These are phyloP conservation scores for Pterobdella sp. DNA, from an alignment of 2,888 invertebrate genomes.

Conservation along the genomic window DNA sequence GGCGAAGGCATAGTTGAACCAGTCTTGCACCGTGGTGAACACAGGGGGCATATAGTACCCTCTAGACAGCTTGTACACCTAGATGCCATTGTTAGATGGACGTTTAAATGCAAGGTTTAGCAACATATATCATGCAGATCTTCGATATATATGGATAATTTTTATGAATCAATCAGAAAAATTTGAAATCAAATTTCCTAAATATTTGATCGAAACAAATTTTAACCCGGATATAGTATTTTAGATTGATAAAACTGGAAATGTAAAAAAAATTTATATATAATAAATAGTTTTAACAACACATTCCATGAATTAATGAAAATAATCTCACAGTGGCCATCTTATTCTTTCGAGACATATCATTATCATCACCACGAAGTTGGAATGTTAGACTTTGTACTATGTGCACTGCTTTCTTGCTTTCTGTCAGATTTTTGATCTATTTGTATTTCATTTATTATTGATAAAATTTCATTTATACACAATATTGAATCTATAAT, in stretches of 20 bases:
- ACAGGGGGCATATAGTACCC: conserved; percentile 89
- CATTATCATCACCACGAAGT: conserved; percentile 63
- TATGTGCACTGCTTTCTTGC: conserved; percentile 55
- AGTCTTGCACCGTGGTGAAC: conserved; percentile 84
- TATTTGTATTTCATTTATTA: too few species aligned
- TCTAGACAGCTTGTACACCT: conserved; percentile 74
- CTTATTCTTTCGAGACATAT: conserved; percentile 54
- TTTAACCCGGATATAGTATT: too few species aligned
- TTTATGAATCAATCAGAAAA: not conserved
- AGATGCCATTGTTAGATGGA: not conserved
- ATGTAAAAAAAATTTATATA: not conserved
- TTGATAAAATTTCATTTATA: too few species aligned
- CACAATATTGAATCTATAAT: too few species aligned
- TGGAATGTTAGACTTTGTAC: conserved; percentile 83
- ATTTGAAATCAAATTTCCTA: not conserved
- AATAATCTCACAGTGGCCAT: conserved; percentile 68
- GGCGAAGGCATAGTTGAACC: conserved; percentile 93
- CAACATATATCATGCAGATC: not conserved
- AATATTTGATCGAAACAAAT: too few species aligned
- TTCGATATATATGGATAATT: not conserved
- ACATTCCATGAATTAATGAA: not conserved
- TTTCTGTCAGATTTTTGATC: conserved; percentile 27
- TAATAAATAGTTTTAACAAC: not conserved
- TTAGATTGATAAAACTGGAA: not conserved
- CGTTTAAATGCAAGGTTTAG: not conserved